Evolutionary conservation across 2,113 vertebrate species (phyloP).

Genomic region (Cettia cetti): DNA sequence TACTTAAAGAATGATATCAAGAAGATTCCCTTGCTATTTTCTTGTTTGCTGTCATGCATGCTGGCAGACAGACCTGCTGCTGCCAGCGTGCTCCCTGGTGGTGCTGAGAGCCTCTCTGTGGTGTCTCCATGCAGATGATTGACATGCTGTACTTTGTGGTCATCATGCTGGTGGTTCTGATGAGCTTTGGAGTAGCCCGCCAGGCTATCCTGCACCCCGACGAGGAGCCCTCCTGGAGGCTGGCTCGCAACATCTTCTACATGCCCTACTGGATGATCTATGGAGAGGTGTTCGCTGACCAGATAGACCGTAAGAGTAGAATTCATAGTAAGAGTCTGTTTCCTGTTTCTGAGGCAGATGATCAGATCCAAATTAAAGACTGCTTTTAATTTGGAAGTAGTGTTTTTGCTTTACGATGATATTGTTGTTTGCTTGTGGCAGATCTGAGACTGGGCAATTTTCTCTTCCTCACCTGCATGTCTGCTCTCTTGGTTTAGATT

Average conservation of each 20-base stretch:
- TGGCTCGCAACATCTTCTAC: constrained; percentile 99
- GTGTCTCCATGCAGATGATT: constrained; percentile 84
- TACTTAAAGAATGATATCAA: background rate
- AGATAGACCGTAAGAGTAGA: constrained; percentile 99
- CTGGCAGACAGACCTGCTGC: background rate
- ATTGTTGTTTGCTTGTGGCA: background rate
- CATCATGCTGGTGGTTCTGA: constrained; percentile 97
- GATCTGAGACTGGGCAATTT: background rate
- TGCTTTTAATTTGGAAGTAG: constrained; percentile 58
- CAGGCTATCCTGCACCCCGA: constrained; percentile 97
- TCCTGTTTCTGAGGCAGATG: constrained; percentile 90
- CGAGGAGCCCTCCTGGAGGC: constrained; percentile 94
- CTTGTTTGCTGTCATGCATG: background rate
- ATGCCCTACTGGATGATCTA: constrained; percentile 99
- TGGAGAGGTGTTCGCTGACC: constrained; percentile 99
- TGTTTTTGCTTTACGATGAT: background rate
- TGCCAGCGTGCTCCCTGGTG: background rate
- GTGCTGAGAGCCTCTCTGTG: background rate
- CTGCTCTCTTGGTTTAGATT: background rate
- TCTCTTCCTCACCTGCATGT: background rate
- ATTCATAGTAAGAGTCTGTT: constrained; percentile 99
- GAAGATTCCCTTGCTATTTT: background rate
- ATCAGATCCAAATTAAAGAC: constrained; percentile 73
- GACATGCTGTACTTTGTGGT: constrained; percentile 99
- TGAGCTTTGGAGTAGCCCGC: constrained; percentile 97